Evolutionary conservation across 2,113 vertebrate genomes (phyloP).

Genomic region (Ciconia stormi): DNA sequence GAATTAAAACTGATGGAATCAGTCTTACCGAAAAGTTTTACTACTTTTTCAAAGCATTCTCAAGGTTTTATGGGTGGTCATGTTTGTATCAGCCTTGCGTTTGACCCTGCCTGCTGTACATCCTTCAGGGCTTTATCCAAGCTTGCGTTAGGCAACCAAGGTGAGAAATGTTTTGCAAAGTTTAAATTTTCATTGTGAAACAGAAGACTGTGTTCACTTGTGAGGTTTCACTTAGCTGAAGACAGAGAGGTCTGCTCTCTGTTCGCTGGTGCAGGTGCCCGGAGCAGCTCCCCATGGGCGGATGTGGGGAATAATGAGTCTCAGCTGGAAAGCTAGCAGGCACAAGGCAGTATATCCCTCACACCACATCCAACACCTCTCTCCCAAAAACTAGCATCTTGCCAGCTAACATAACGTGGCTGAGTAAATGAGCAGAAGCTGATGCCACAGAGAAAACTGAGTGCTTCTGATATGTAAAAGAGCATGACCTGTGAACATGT

Average conservation of each 20-base stretch:
- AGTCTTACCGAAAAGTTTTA: neutral
- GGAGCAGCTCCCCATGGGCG: accelerated
- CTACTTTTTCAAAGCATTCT: neutral
- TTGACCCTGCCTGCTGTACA: neutral
- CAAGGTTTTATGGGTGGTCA: neutral
- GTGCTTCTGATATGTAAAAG: neutral
- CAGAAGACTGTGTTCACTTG: neutral
- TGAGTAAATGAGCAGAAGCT: neutral
- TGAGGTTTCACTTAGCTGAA: neutral
- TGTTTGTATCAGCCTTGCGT: neutral
- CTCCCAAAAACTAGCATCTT: neutral
- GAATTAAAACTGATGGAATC: neutral
- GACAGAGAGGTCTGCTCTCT: neutral
- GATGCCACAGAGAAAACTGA: neutral
- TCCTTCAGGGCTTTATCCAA: neutral
- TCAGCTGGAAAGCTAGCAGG: neutral
- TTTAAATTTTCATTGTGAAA: neutral
- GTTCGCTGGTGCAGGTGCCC: neutral
- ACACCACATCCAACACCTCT: neutral
- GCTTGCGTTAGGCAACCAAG: neutral
- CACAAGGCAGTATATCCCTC: neutral
- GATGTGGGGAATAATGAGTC: neutral
- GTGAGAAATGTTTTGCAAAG: neutral
- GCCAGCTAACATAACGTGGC: neutral
- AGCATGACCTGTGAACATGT: accelerated